Percentiles rank a stretch among this genome's conserved stretches.
Evolutionary conservation across 2,797 vertebrate species (phyloP).

Genomic region (Myripristis murdjan): DNA sequence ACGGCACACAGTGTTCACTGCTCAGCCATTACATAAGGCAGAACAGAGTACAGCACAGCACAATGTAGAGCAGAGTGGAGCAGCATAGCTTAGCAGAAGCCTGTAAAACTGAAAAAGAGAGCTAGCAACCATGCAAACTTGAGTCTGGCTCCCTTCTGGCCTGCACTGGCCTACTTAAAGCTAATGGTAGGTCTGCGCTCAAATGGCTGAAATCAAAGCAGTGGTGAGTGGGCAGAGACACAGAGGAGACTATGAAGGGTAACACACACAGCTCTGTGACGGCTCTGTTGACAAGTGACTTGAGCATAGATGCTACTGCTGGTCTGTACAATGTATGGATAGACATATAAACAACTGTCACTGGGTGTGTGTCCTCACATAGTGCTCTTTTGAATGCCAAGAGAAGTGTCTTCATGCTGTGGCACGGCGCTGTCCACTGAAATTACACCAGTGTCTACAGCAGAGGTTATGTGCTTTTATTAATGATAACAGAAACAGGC

Average conservation of each 20-base stretch:
- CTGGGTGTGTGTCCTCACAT: conserved; percentile 51
- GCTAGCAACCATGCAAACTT: conserved; percentile 76
- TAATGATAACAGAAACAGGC: conserved; percentile 80
- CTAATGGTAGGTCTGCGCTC: conserved; percentile 72
- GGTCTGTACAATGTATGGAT: conserved; percentile 27
- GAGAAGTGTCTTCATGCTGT: conserved; percentile 30
- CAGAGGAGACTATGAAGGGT: conserved; percentile 69
- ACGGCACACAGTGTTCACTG: conserved; percentile 68
- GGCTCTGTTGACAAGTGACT: conserved; percentile 50
- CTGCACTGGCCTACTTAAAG: conserved; percentile 86
- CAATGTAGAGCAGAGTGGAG: conserved; percentile 63
- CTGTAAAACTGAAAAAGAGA: conserved; percentile 49
- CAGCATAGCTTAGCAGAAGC: conserved; percentile 65
- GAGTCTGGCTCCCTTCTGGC: conserved; percentile 81
- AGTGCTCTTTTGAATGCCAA: conserved; percentile 42
- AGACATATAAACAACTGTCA: conserved; percentile 40
- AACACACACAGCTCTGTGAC: conserved; percentile 39
- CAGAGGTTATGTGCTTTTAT: conserved; percentile 76
- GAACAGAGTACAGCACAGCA: conserved; percentile 60
- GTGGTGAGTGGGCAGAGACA: conserved; percentile 60
- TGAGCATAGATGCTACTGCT: conserved; percentile 25
- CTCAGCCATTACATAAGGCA: conserved; percentile 80
- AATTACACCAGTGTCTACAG: conserved; percentile 54
- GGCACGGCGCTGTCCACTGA: conserved; percentile 48
- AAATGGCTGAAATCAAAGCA: conserved; percentile 76